Evolutionary conservation across 1,140 invertebrate genomes (phyloP).

Genomic region (Drosophila dunni): DNA sequence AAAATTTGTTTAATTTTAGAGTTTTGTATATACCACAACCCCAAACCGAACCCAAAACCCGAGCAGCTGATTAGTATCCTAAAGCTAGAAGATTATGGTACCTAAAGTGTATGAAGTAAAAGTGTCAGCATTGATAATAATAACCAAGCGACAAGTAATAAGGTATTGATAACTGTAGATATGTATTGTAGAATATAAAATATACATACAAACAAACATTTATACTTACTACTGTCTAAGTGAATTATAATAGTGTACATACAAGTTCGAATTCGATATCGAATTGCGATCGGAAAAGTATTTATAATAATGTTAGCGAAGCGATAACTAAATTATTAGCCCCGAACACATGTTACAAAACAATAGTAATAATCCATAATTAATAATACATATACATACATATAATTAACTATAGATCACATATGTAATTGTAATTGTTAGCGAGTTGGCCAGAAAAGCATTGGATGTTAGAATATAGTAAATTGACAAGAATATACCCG

Average conservation of each 20-base stretch:
- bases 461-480: conserved; percentile 50
- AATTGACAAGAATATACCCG: conserved; percentile 47
- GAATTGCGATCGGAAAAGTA: conserved; percentile 21
- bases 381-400: conserved; percentile 19
- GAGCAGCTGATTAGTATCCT: conserved; percentile 54
- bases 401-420: conserved; percentile 60
- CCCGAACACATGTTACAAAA: conserved; percentile 71
- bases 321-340: conserved; percentile 72
- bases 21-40: conserved; percentile 69
- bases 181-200: conserved; percentile 76
- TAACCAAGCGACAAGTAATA: conserved; percentile 47
- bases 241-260: conserved; percentile 44
- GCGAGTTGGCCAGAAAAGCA: conserved; percentile 57
- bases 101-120: conserved; percentile 60
- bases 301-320: conserved; percentile 69
- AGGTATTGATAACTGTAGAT: conserved; percentile 67
- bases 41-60: conserved; percentile 12
- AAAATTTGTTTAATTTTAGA: conserved; percentile 22
- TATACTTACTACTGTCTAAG: conserved; percentile 54
- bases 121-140: conserved; percentile 54
- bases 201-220: conserved; percentile 51
- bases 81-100: conserved; percentile 72
- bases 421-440: conserved; percentile 63
- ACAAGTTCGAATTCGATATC: conserved; percentile 22
- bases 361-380: conserved; percentile 48